These are phyloP conservation scores for Microctenopoma lineatum DNA, from an alignment of 2,797 vertebrate genomes.

Conservation along the genomic window DNA sequence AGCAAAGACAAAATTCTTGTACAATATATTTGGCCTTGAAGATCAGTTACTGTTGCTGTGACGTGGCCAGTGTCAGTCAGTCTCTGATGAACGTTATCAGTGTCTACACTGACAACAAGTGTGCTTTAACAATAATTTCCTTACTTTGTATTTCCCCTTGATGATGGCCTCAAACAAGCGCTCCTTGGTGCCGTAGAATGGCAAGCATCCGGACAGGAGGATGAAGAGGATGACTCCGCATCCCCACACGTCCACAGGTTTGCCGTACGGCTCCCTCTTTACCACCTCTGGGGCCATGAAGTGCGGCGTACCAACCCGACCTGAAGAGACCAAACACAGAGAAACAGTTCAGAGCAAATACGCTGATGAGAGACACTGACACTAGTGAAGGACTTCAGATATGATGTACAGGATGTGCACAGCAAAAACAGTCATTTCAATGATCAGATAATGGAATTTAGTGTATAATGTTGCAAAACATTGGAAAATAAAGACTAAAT, in stretches of 20 bases:
- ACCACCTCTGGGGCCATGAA: conserved; percentile 99
- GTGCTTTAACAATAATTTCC: conserved; percentile 11
- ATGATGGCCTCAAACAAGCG: conserved; percentile 98
- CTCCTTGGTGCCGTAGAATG: conserved; percentile 98
- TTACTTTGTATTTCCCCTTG: conserved; percentile 98
- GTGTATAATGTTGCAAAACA: no score
- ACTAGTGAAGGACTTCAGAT: no score
- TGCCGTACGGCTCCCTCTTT: conserved; percentile 97
- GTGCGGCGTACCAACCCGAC: conserved; percentile 96
- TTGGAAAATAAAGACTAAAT: no score
- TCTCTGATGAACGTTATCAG: background rate
- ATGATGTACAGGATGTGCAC: no score
- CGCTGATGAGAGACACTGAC: background rate
- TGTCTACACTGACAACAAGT: background rate
- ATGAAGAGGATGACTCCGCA: conserved; percentile 99
- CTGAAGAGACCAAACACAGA: conserved; percentile 67
- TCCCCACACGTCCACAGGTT: conserved; percentile 98
- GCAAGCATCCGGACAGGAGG: conserved; percentile 95
- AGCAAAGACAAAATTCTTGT: background rate
- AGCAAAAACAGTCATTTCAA: no score
- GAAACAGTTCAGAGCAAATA: no score
- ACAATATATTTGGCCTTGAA: background rate
- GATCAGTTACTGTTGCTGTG: background rate
- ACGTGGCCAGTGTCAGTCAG: background rate
- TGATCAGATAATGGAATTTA: no score